Base-by-base conservation (phyloP, 2,888 invertebrate genomes). In the Trichopria drosophilae region DNA sequence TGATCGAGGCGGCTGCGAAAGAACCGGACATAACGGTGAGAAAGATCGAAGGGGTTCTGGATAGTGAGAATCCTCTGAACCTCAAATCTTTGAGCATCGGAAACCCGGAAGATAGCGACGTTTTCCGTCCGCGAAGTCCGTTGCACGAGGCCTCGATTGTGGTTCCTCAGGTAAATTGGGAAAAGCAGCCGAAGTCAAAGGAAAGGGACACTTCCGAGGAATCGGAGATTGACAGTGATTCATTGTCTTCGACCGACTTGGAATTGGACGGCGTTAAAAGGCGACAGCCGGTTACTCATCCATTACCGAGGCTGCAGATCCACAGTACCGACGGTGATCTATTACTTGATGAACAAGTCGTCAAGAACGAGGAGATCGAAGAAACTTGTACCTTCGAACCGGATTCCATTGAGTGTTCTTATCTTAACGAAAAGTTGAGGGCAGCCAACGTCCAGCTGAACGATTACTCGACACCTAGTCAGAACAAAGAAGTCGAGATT, bases 301-400 rank as follows among this genome's bases (percentile, higher is more conserved):
- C 80, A 3, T 85, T 86, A 1, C 89, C 90, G 0, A 79, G 87
- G 43, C 75, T 89, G 0, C 87, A 88, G 72, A 83, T 89, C 7
- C 87, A 87, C 67, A 84, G 87, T 59, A 86, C 82, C 40, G 83
- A 83, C 28, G 87, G 86, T 0, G 84, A 85, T 56, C 71, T 86
- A 7, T 80, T 86, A 71, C 81, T 72, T 31, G 76, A 77, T 46
- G 74, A 72, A 6, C 59, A 60, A 28, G 54, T 55, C 2, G 65
- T 65, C 10, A 65, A 58, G 7, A 57, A 57, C n/a, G 62, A 62
- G 41, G 53, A 62, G 23, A 22, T 23, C 5, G 60, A 63, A 4
- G 63, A 64, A 5, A 53, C 6, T 4, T 43, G 58, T 16, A 65
- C 60, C 1, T 75, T 75, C 23, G 75, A 75, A 40, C 73, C 74